These are phyloP conservation scores for Zootermopsis nevadensis DNA, from an alignment of 2,888 invertebrate genomes.

Conservation along the genomic window DNA sequence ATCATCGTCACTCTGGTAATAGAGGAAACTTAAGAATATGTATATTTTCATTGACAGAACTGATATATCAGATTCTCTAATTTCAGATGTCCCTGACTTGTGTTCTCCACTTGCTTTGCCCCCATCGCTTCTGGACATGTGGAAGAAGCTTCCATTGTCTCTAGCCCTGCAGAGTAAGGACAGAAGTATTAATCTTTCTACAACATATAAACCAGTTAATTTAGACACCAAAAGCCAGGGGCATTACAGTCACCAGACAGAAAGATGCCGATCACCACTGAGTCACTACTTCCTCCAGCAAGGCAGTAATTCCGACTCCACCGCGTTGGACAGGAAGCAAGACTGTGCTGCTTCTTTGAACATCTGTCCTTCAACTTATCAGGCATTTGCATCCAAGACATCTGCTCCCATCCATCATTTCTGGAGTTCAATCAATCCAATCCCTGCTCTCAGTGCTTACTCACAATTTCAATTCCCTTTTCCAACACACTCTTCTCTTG, in stretches of 20 bases:
- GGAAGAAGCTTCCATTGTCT: slow-evolving; percentile 54
- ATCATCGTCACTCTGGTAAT: no score
- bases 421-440: slow-evolving; percentile 60
- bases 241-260: slow-evolving; percentile 20
- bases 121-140: slow-evolving; percentile 52
- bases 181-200: slow-evolving; percentile 21
- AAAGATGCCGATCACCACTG: slow-evolving; percentile 48
- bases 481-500: slow-evolving; percentile 32
- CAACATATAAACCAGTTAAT: slow-evolving; percentile 50
- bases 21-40: no score
- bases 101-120: slow-evolving; percentile 51
- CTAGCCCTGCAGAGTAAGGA: slow-evolving; percentile 53
- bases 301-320: not conserved
- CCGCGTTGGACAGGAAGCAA: not conserved
- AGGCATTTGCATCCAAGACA: slow-evolving; percentile 55
- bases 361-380: slow-evolving; percentile 53
- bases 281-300: slow-evolving; percentile 30
- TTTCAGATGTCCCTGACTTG: slow-evolving; percentile 52
- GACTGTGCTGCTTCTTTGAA: slow-evolving; percentile 51
- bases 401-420: slow-evolving; percentile 60
- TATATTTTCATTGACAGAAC: no score
- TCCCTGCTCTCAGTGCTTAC: slow-evolving; percentile 51
- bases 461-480: slow-evolving; percentile 50
- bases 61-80: not conserved
- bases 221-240: slow-evolving; percentile 48